phyloP scores from a whole-genome alignment of 2,888 invertebrate species.

The Zaprionus obscuricornis region DNA sequence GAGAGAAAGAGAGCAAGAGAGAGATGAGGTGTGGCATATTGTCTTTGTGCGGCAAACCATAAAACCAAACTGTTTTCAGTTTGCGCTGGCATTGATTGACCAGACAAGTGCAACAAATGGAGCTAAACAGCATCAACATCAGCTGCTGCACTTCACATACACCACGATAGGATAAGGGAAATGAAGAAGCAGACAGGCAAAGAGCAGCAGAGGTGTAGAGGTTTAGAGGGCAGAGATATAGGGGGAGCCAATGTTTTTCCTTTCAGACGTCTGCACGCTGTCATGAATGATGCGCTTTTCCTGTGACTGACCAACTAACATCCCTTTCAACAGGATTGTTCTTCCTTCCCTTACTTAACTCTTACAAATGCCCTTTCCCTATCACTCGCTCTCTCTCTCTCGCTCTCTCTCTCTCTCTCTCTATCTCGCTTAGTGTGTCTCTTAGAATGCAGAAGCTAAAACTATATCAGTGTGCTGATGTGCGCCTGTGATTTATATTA shows the following conservation, averaged over 20 bases:
- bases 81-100: conserved; percentile 72
- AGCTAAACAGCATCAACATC: conserved; percentile 59
- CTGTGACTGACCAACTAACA: conserved; percentile 54
- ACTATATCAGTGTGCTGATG: conserved; percentile 47
- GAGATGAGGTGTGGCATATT: conserved; percentile 31
- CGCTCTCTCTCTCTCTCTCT: conserved; percentile 6
- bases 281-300: conserved; percentile 71
- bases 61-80: conserved; percentile 70
- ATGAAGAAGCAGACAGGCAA: too few species aligned
- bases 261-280: conserved; percentile 48
- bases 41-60: conserved; percentile 68
- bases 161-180: too few species aligned
- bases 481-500: conserved; percentile 53
- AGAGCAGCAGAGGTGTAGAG: background rate
- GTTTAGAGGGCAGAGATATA: background rate
- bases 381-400: background rate
- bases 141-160: conserved; percentile 67
- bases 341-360: too few species aligned
- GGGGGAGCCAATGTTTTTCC: conserved; percentile 24
- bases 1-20: background rate
- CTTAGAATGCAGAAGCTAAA: too few species aligned
- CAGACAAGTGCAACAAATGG: conserved; percentile 73
- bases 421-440: too few species aligned
- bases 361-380: background rate
- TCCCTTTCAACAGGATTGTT: too few species aligned